Evolutionary conservation across 2,113 vertebrate species (phyloP).

Genomic region (Paedocypris sp.): DNA sequence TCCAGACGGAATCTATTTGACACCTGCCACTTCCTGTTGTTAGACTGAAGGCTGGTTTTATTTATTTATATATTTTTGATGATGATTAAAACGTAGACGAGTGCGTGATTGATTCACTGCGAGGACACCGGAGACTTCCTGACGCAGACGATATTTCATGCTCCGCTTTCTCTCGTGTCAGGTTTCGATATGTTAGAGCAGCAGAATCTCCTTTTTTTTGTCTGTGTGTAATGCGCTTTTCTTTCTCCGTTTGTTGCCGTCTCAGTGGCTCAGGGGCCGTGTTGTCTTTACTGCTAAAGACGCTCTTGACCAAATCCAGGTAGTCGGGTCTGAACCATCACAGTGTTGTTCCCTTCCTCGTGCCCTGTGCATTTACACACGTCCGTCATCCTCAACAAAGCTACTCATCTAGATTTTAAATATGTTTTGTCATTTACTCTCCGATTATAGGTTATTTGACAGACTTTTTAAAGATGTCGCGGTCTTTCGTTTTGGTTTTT

Average conservation of each 20-base stretch:
- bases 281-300: conserved; percentile 27
- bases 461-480: too few relatives aligned
- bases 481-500: too few relatives aligned
- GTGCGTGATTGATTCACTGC: neutral
- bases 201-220: neutral
- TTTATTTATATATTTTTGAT: neutral
- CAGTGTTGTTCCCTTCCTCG: neutral
- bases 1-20: conserved; percentile 37
- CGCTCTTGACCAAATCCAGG: conserved; percentile 22
- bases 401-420: neutral
- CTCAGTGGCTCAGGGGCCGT: conserved; percentile 23
- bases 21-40: conserved; percentile 27
- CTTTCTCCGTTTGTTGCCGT: neutral
- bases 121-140: neutral
- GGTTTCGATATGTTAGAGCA: neutral
- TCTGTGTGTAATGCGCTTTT: conserved; percentile 4
- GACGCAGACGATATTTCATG: neutral
- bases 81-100: neutral
- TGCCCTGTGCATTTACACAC: neutral
- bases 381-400: neutral
- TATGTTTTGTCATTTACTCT: neutral
- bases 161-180: neutral
- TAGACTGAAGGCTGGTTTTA: neutral
- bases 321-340: neutral
- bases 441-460: too few relatives aligned